Conservation (phyloP, 35 echinoderm and acorn worm genomes). For the Ptychodera flava region DNA sequence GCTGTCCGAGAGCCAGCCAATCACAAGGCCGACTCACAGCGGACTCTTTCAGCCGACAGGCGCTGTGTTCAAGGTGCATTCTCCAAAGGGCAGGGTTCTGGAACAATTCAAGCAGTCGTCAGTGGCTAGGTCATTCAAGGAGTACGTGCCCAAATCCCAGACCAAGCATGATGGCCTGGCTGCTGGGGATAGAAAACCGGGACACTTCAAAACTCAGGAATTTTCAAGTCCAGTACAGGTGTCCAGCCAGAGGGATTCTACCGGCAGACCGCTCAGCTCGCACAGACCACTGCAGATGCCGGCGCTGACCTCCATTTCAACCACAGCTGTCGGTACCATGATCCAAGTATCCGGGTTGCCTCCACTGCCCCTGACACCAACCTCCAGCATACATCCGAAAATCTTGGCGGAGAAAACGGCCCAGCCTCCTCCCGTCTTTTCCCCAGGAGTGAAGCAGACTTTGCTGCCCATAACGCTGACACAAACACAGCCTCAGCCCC, state of each 20-base stretch:
- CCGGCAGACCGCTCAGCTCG: not conserved
- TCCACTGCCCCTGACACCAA: not conserved
- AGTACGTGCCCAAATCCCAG: not conserved
- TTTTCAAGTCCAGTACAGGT: not conserved
- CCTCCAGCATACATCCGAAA: not conserved
- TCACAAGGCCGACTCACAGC: conserved; percentile 30
- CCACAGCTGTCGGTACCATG: not conserved
- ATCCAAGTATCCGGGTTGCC: conserved; percentile 1
- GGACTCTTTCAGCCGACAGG: conserved; percentile 68
- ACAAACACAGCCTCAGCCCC: not conserved
- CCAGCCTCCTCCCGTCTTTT: no score
- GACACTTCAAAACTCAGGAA: not conserved
- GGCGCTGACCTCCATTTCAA: not conserved
- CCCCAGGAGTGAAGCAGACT: not conserved
- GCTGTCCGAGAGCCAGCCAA: conserved; percentile 8
- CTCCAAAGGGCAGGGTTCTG: conserved; percentile 31
- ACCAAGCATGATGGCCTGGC: not conserved
- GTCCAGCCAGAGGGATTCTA: not conserved
- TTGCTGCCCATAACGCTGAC: not conserved
- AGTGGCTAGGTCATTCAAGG: not conserved
- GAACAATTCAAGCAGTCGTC: not conserved
- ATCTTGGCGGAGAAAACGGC: not conserved
- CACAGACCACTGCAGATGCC: not conserved
- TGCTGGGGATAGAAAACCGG: not conserved
- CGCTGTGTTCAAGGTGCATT: conserved; percentile 90